These are phyloP conservation scores for Drosophila nigricruria DNA, from an alignment of 2,888 invertebrate genomes.

Conservation along the genomic window DNA sequence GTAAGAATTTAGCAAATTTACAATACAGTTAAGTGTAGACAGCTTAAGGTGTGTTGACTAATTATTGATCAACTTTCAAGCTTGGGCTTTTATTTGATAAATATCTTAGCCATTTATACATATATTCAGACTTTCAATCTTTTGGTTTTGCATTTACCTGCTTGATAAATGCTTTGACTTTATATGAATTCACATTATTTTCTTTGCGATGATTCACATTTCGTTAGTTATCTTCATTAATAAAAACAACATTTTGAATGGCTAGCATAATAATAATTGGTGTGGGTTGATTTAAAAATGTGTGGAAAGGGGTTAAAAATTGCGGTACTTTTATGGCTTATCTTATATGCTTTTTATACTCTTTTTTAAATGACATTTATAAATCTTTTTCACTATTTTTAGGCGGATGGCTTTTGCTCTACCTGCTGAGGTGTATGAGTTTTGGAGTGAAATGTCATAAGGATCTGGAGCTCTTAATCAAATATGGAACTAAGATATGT, in stretches of 20 bases:
- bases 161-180: slow-evolving; percentile 1
- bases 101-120: background rate
- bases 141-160: background rate
- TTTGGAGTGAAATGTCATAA: background rate
- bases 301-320: background rate
- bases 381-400: background rate
- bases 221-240: background rate
- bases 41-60: background rate
- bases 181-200: background rate
- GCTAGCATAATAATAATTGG: background rate
- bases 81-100: background rate
- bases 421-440: background rate
- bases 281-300: slow-evolving; percentile 1
- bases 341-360: background rate
- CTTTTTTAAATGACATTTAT: background rate
- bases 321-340: background rate
- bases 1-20: slow-evolving; percentile 7
- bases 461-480: background rate
- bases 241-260: background rate
- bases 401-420: background rate
- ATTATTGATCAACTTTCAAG: background rate
- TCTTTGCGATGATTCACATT: slow-evolving; percentile 9
- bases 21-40: background rate
- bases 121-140: no score
- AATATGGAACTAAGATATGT: background rate